These are phyloP conservation scores for Lynx canadensis DNA, from an alignment of 2,113 vertebrate genomes.

Conservation along the genomic window DNA sequence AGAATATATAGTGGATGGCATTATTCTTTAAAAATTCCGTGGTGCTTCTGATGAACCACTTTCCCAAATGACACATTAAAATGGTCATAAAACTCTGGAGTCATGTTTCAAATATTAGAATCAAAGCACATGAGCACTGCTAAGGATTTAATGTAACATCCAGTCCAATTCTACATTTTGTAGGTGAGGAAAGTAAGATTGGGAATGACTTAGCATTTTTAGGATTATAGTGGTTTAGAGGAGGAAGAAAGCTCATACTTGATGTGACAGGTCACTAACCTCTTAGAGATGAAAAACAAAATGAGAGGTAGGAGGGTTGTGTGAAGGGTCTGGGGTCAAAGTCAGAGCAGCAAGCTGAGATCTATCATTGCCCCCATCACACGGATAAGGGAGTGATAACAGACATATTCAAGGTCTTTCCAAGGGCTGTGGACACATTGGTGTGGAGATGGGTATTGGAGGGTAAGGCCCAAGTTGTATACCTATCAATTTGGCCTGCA, in stretches of 20 bases:
- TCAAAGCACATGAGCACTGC: neutral
- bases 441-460: neutral
- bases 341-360: neutral
- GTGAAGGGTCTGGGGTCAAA: neutral
- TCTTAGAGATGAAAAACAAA: conserved; percentile 11
- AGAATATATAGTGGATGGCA: neutral
- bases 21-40: conserved; percentile 11
- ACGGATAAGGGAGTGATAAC: neutral
- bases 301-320: neutral
- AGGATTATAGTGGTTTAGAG: neutral
- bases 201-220: neutral
- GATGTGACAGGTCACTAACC: neutral
- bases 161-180: neutral
- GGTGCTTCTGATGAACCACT: neutral
- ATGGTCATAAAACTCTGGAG: neutral
- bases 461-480: neutral
- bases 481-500: neutral
- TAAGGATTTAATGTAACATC: neutral
- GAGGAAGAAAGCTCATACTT: neutral
- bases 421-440: accelerated
- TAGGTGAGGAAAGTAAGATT: neutral
- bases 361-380: no score
- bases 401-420: neutral
- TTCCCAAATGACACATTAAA: conserved; percentile 1
- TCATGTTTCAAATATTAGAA: conserved; percentile 48